Evolutionary conservation across 2,888 invertebrate species (phyloP), one percentile per base, ranked within the genome.

Genomic region (Spialia ferax): DNA sequence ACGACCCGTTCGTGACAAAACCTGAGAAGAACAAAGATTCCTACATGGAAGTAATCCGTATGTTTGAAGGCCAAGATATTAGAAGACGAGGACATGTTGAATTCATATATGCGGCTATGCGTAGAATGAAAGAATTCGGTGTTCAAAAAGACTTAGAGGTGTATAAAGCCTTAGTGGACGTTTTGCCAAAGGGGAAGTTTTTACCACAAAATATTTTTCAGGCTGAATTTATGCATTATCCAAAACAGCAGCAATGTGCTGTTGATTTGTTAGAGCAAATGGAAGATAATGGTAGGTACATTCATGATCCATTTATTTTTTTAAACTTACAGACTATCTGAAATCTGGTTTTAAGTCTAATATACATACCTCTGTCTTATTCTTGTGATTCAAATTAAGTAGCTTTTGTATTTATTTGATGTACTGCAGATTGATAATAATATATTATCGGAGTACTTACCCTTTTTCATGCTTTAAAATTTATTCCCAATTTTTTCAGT

Each of bases 191-290:
- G 87, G 98, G 98, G 52, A 97, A 95, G 85, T 97, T 98, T 89
- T 95, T 99, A 72, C 96, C 99, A 0, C 90, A 89, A 38, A 98
- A 97, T 84, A 89, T 96, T 52, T 96, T 97, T 86, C 98, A 99
- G 94, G 95, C 96, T 0, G 98, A 98, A 86, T 97, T 99, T 78
- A 95, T 97, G 95, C 98, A 99, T 85, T 99, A 97, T 91, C 99
- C 99, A 0, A 97, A 97, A 83, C 99, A 99, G 81, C 99, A 99
- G 80, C 97, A 98, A 72, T 98, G 98, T 87, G 97, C 97, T 45
- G 95, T 99, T n/a, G 97, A 97, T 83, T 83, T 99, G 62, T 89
- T 99, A 26, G 97, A 97, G 77, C 97, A 98, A 94, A 99, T 99
- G 99, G 99, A 99, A 94, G 95, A 97, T 74, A 96, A 97, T 87